Base-by-base conservation (phyloP, 1,140 invertebrate species). In the Eumaeus atala region DNA sequence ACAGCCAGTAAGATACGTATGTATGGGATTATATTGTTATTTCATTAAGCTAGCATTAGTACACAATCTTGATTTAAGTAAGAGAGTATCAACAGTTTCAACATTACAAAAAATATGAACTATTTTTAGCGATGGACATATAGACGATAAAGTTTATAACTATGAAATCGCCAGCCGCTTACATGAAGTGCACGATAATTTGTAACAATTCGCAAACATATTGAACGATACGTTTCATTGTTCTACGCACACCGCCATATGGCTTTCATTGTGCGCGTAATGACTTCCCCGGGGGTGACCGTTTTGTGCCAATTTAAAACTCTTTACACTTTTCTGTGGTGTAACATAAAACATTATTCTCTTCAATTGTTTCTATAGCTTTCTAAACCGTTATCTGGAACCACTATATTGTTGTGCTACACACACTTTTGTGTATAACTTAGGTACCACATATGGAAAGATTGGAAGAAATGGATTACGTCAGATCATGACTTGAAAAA, bases 211-310 rank as follows among this genome's bases (percentile, higher is more conserved):
- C 70, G 58, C 66, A 64, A 58, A 59, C 48, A 74, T 66, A 75
- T 75, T 70, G 61, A 60, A 75, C 70, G 72, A 77, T 73, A 56
- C 51, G 36, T 56, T 64, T 64, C 57, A 61, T 68, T 63, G 65
- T 61, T 65, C 62, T 64, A 64, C 61, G 67, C 69, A 57, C 69
- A 54, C 55, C 59, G 67, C 71, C 77, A 77, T 77, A 74, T 80
- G 77, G 61, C 69, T 70, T 61, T 62, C 63, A 62, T 75, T 77
- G 70, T 74, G 14, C 36, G 33, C 14, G 53, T 69, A 77, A 77
- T 72, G 69, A 70, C 57, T 63, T 71, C 64, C 61, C 44, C 52
- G 68, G 72, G 59, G 21, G 18, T 56, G 54, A 36, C 14, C 48
- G 47, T 53, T 58, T 54, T 48, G 56, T 61, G 21, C 55, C 48